Evolutionary conservation across 2,797 vertebrate genomes (phyloP).

Genomic region (Gymnoscopelus microlampas): DNA sequence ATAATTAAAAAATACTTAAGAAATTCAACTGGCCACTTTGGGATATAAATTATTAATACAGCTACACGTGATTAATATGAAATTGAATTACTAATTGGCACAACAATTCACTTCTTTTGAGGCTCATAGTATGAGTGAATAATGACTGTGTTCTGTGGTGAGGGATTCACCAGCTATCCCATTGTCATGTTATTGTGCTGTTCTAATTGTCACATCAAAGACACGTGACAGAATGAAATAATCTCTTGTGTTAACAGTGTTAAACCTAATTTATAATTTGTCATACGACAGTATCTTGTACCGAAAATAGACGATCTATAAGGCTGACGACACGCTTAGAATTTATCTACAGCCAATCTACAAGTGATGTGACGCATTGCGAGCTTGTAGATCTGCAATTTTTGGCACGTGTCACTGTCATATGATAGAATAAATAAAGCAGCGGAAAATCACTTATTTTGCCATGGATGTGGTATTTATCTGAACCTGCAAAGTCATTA

Average conservation of each 20-base stretch:
- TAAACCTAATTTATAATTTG: background rate
- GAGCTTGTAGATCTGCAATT: background rate
- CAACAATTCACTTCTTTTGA: constrained; percentile 63
- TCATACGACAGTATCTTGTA: no score
- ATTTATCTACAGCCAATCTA: no score
- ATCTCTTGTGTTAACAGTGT: constrained; percentile 46
- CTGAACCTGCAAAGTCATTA: constrained; percentile 34
- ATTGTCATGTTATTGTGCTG: constrained; percentile 23
- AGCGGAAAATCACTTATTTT: constrained; percentile 45
- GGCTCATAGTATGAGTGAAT: constrained; percentile 54
- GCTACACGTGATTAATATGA: constrained; percentile 76
- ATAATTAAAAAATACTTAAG: constrained; percentile 33
- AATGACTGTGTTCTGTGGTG: constrained; percentile 39
- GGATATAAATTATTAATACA: constrained; percentile 72
- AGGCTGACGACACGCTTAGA: no score
- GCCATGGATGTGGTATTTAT: constrained; percentile 33
- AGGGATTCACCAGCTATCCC: constrained; percentile 38
- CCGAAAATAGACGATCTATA: no score
- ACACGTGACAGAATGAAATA: constrained; percentile 48
- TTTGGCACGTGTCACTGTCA: background rate
- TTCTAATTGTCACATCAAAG: constrained; percentile 51
- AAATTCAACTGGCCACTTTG: constrained; percentile 55
- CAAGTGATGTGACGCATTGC: background rate
- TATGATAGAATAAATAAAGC: no score
- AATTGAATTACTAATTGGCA: constrained; percentile 70